Evolutionary conservation across 2,113 vertebrate genomes (phyloP), one percentile per base, ranked within the genome.

Genomic region (Hippolais icterina): DNA sequence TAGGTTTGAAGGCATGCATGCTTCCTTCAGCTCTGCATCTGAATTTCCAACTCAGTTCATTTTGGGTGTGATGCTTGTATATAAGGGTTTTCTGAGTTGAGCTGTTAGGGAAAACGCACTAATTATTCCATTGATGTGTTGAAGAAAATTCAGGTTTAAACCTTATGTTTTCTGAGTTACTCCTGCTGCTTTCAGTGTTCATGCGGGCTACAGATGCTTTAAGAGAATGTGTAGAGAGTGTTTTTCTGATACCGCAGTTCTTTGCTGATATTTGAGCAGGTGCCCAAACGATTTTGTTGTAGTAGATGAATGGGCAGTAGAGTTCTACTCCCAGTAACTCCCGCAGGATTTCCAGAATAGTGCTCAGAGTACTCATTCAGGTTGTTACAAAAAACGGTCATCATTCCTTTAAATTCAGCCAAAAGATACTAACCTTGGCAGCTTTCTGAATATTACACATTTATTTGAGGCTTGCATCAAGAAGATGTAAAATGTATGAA

Each of bases 341-440:
- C 90, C 52, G 66, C 25, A 46, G 69, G 72, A 96, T 96, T 96
- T 92, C 72, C 49, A 37, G 96, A 84, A 88, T 82, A 96, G 78
- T 54, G 63, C 83, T 97, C 23, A 91, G 95, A 95, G 65, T 81
- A 89, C 89, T 96, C 90, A 93, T 95, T 98, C 93, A 97, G 74
- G 85, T 95, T 76, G 95, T 85, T 87, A 59, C 44, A 42, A 63
- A 91, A 97, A 93, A 82, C 6, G 57, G 92, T 95, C 89, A 94
- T 79, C 56, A 29, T 60, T 50, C 70, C 90, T 95, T 97, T 77
- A 71, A 95, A 94, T 96, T 93, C 87, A 96, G 76, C 89, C 90
- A 80, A 57, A 94, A 93, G 80, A 52, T 68, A 68, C 87, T 93
- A 91, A 96, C 92, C 79, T 88, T 92, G 79, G 89, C 92, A 97